Base-by-base conservation (phyloP, 35 echinoderm and acorn worm species). In the Diadema setosum region DNA sequence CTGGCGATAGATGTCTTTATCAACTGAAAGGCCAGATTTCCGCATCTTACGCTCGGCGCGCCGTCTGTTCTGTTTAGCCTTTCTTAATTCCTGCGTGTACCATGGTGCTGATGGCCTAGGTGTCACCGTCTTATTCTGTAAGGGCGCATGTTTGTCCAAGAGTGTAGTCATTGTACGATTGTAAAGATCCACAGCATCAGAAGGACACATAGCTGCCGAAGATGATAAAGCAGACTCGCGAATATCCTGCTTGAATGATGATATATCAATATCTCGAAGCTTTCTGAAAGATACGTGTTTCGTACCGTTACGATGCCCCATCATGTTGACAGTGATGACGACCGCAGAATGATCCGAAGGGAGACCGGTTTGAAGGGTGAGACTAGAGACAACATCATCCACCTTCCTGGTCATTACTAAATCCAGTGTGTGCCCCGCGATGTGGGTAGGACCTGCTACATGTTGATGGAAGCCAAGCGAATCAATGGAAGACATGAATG, bases 301-400 rank as follows among this genome's bases (percentile, higher is more conserved):
- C n/a, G n/a, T n/a, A n/a, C n/a, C n/a, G n/a, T n/a, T n/a, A n/a
- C n/a, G n/a, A n/a, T n/a, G n/a, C n/a, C n/a, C n/a, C n/a, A n/a
- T n/a, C n/a, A n/a, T n/a, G n/a, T n/a, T n/a, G n/a, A n/a, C n/a
- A n/a, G n/a, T 84, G 41, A 31, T 48, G 18, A 70, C 12, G 23
- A 91, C 35, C 25, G 89, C 89, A 26, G 21, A 33, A 67, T 91
- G 81, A 70, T 85, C 89, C 20, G 59, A 91, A 23, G 76, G 76
- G 23, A 85, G 89, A 29, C 30, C 82, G 29, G 27, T 23, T 37
- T 29, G 17, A 39, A 74, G 39, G 24, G 20, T 4, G 20, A 57
- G 5, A 36, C 44, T 41, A 18, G 35, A 74, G 20, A 69, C 50
- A 25, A 56, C 6, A 50, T 91, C 21, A 46, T 85, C 82, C 32